Percentiles rank a stretch among this genome's conserved stretches.
phyloP scores from a whole-genome alignment of 2,888 invertebrate species.

The Platypus cylindrus region DNA sequence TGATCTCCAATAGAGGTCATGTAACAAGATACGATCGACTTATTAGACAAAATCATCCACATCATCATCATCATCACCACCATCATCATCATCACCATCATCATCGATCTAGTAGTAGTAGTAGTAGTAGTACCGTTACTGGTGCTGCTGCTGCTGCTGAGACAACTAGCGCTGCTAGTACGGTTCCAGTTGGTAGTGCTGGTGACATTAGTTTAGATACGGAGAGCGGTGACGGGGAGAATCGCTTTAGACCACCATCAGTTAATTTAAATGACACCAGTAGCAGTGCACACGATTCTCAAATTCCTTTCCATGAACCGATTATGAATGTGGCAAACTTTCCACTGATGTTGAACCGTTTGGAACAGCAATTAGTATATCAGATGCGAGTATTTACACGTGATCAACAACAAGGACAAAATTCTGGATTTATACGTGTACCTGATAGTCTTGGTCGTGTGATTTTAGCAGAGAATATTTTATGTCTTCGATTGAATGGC shows the following conservation, averaged over 20 bases:
- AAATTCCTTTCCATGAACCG: slow-evolving; percentile 18
- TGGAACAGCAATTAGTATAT: slow-evolving; percentile 22
- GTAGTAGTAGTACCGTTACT: no score
- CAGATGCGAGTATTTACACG: slow-evolving; percentile 21
- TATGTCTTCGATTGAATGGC: slow-evolving; percentile 27
- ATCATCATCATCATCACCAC: slow-evolving; percentile 7
- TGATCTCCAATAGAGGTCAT: slow-evolving; percentile 24
- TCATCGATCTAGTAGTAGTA: no score
- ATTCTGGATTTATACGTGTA: no score
- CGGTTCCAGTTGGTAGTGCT: no score
- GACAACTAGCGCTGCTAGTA: no score
- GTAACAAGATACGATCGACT: slow-evolving; percentile 19
- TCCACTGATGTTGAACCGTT: slow-evolving; percentile 20
- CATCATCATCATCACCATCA: no score
- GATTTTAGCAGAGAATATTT: slow-evolving; percentile 27
- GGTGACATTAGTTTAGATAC: no score
- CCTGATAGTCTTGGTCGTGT: slow-evolving; percentile 15
- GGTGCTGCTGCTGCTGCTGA: no score
- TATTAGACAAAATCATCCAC: slow-evolving; percentile 8
- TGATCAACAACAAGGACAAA: slow-evolving; percentile 11
- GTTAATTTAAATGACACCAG: slow-evolving; percentile 1
- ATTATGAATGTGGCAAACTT: slow-evolving; percentile 19
- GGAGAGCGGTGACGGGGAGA: no score
- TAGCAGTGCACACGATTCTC: slow-evolving; percentile 5
- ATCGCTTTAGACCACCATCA: no score